phyloP scores from a whole-genome alignment of 2,113 vertebrate genomes.

The Anolis carolinensis region DNA sequence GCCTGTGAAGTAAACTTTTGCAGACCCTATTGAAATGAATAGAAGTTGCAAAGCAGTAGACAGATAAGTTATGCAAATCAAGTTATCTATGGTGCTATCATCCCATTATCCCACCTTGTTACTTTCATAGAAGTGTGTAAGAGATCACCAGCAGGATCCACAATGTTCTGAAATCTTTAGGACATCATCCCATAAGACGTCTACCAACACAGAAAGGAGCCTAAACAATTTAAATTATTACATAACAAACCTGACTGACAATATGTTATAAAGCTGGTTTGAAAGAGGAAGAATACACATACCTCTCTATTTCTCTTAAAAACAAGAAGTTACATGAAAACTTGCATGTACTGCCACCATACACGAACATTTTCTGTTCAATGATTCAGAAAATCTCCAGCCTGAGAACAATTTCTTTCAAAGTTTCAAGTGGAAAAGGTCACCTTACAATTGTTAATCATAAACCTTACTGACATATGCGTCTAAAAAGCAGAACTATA shows the following conservation, averaged over 20 bases:
- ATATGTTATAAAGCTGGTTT: constrained; percentile 2
- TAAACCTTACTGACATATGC: not conserved
- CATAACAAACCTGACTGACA: not conserved
- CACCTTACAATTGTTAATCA: constrained; percentile 11
- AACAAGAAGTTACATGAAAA: constrained; percentile 9
- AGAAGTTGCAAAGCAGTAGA: not conserved
- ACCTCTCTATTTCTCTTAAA: not conserved
- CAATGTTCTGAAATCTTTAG: not conserved
- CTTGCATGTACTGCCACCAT: not conserved
- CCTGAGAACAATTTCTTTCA: constrained; percentile 7
- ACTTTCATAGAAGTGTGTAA: not conserved
- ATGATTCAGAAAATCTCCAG: not conserved
- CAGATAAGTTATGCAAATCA: not conserved
- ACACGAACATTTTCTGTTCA: not conserved
- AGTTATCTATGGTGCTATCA: not conserved
- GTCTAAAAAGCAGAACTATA: not conserved
- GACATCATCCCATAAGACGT: not conserved
- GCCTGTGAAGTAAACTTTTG: not conserved
- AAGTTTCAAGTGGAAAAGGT: constrained; percentile 18
- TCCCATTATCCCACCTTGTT: not conserved
- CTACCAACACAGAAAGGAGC: not conserved
- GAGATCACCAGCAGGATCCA: not conserved
- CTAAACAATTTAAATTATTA: not conserved
- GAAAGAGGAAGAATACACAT: not conserved
- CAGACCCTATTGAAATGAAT: not conserved